Percentiles rank a stretch among this genome's conserved stretches.
Conservation (phyloP, 2,888 invertebrate genomes). For the Spilosoma lubricipeda region DNA sequence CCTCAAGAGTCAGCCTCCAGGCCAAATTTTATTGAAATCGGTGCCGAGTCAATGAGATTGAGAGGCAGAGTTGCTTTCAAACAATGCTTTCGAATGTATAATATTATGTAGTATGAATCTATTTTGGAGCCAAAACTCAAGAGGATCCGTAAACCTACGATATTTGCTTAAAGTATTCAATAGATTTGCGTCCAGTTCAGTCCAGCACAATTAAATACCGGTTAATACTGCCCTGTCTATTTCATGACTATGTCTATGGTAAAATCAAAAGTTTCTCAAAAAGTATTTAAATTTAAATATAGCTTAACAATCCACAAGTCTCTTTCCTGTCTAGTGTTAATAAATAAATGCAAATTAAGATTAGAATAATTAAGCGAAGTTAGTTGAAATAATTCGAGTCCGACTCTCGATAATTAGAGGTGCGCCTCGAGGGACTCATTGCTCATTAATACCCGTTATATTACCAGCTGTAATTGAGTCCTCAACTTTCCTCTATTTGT, state of each 20-base stretch:
- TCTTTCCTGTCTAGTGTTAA: slow-evolving; percentile 4
- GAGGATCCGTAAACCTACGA: too few relatives aligned
- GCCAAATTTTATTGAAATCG: too few relatives aligned
- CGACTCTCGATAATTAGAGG: slow-evolving; percentile 44
- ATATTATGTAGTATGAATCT: too few relatives aligned
- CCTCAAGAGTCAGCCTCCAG: too few relatives aligned
- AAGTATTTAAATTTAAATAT: not conserved
- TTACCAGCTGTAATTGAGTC: slow-evolving; percentile 35
- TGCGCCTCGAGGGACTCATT: slow-evolving; percentile 47
- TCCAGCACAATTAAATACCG: not conserved
- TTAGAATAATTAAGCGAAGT: slow-evolving; percentile 29
- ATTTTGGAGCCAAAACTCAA: too few relatives aligned
- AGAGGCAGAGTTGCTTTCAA: too few relatives aligned
- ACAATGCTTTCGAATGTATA: too few relatives aligned
- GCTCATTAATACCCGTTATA: slow-evolving; percentile 50
- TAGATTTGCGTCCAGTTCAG: not conserved
- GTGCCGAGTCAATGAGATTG: too few relatives aligned
- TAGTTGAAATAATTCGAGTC: slow-evolving; percentile 42
- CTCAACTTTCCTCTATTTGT: slow-evolving; percentile 27
- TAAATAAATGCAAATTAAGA: slow-evolving; percentile 30
- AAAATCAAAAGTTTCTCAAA: not conserved
- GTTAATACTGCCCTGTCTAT: not conserved
- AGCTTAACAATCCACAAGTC: not conserved
- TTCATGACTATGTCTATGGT: not conserved
- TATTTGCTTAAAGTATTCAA: not conserved